These are phyloP conservation scores for Alligator mississippiensis DNA, from an alignment of 2,113 vertebrate species.

Conservation along the genomic window DNA sequence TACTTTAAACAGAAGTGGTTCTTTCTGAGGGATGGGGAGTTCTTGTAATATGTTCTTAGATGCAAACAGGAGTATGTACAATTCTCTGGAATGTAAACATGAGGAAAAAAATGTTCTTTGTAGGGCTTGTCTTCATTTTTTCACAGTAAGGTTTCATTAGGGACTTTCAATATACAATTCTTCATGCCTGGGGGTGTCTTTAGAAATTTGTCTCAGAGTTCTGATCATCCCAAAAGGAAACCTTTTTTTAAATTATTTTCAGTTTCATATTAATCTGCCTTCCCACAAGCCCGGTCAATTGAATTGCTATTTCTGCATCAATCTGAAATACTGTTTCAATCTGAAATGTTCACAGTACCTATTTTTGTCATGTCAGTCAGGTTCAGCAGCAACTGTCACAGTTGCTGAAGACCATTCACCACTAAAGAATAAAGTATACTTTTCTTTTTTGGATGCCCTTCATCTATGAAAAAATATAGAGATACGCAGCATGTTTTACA, in stretches of 20 bases:
- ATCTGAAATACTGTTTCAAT: background rate
- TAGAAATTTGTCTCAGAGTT: background rate
- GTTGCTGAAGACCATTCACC: background rate
- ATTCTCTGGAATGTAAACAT: background rate
- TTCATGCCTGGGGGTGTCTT: background rate
- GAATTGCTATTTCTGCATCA: background rate
- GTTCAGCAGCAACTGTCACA: background rate
- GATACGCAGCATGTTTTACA: too few relatives aligned
- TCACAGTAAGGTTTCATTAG: background rate
- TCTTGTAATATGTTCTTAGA: background rate
- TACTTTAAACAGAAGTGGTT: background rate
- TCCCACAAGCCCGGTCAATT: background rate
- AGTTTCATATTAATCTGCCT: background rate
- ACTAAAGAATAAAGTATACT: fast-evolving
- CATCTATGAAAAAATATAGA: background rate
- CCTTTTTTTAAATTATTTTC: background rate
- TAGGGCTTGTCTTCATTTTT: background rate
- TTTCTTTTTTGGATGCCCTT: background rate
- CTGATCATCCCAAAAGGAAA: background rate
- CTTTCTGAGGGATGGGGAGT: background rate
- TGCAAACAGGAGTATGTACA: background rate
- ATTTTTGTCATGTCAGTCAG: background rate
- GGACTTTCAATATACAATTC: background rate
- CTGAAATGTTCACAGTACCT: background rate
- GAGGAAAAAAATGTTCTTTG: background rate